Evolutionary conservation across 2,888 invertebrate species (phyloP).

Genomic region (Leptogaster cylindrica): DNA sequence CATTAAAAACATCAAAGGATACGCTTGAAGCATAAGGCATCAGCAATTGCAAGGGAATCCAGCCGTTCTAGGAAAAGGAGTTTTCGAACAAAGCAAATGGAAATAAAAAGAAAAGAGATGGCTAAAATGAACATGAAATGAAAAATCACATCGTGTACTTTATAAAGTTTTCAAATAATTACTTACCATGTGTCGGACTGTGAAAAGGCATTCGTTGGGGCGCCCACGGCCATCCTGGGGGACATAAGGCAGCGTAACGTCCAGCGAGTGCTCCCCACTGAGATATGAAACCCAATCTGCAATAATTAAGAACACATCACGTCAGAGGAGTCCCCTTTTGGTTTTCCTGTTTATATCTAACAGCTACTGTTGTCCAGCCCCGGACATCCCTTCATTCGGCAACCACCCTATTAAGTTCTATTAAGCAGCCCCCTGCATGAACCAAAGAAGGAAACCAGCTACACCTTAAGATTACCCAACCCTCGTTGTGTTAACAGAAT

Average conservation of each 20-base stretch:
- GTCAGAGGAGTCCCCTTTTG: background rate
- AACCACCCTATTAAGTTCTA: conserved; percentile 4
- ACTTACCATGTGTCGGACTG: conserved; percentile 74
- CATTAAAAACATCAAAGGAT: conserved; percentile 46
- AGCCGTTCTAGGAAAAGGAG: background rate
- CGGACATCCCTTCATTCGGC: conserved; percentile 1
- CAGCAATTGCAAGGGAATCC: background rate
- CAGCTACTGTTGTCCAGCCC: background rate
- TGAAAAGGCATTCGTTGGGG: conserved; percentile 63
- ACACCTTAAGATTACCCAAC: conserved; percentile 24
- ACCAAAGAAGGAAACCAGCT: background rate
- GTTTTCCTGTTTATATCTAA: conserved; percentile 17
- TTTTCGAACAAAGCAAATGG: background rate
- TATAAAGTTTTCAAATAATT: conserved; percentile 27
- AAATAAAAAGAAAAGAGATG: conserved; percentile 25
- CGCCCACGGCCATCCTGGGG: conserved; percentile 71
- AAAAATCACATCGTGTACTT: background rate
- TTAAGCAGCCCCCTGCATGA: conserved; percentile 9
- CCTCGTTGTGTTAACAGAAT: conserved; percentile 47
- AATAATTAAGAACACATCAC: conserved; percentile 55
- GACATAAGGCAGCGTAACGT: conserved; percentile 74
- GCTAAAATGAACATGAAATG: background rate
- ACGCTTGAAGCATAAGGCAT: background rate
- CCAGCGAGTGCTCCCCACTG: conserved; percentile 82
- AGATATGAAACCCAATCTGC: conserved; percentile 80